Percentiles rank a stretch among this genome's conserved stretches.
Conservation (phyloP, 2,113 vertebrate species). For the Phalacrocorax carbo region DNA sequence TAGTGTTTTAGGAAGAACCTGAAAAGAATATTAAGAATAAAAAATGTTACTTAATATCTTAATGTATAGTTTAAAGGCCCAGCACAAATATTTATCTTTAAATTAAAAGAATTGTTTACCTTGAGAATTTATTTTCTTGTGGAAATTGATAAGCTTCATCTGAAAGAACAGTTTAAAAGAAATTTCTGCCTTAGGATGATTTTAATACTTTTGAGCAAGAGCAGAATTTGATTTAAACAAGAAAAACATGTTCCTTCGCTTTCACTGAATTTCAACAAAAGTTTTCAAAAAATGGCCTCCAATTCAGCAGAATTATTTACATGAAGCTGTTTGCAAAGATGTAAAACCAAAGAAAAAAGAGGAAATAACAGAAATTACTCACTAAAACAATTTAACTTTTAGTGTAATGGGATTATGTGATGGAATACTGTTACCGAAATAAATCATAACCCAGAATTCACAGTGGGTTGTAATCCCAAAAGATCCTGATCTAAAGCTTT, state of each 20-base stretch:
- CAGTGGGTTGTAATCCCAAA: not conserved
- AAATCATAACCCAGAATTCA: not conserved
- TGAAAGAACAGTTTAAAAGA: not conserved
- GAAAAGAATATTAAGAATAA: not conserved
- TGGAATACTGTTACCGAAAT: not conserved
- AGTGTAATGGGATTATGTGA: not conserved
- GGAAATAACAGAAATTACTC: not conserved
- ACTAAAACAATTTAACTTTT: not conserved
- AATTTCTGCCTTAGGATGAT: not conserved
- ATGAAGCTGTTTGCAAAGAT: not conserved
- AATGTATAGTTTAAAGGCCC: not conserved
- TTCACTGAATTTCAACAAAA: not conserved
- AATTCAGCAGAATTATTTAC: not conserved
- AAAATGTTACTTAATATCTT: not conserved
- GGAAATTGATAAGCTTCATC: not conserved
- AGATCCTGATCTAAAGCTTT: not conserved
- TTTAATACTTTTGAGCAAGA: not conserved
- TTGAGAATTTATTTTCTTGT: not conserved
- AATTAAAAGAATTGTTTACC: not conserved
- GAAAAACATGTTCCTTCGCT: not conserved
- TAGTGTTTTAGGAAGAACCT: conserved; percentile 2
- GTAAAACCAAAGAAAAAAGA: not conserved
- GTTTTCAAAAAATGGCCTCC: not conserved
- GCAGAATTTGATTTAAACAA: not conserved
- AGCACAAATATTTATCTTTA: not conserved